phyloP scores from a whole-genome alignment of 2,113 vertebrate species.

The Tetrao urogallus region DNA sequence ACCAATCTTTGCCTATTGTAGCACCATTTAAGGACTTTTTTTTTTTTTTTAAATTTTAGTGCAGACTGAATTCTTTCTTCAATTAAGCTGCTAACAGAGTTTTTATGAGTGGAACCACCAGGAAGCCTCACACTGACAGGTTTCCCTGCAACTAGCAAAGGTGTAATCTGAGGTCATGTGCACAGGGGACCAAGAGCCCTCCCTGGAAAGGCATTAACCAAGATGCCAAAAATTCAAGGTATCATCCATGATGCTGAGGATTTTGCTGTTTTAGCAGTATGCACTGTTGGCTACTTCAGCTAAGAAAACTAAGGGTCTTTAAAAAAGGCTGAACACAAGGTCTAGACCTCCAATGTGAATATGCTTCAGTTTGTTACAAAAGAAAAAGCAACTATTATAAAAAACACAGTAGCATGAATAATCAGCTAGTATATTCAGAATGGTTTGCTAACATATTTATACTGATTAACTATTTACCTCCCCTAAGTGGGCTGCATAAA shows the following conservation, averaged over 20 bases:
- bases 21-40: background rate
- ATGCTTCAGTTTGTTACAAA: background rate
- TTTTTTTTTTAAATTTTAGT: background rate
- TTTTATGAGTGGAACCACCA: background rate
- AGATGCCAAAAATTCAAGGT: background rate
- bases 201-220: background rate
- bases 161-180: accelerated
- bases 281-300: background rate
- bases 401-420: background rate
- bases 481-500: background rate
- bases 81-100: background rate
- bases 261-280: background rate
- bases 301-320: background rate
- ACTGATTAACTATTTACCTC: background rate
- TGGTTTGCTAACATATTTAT: background rate
- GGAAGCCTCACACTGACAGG: background rate
- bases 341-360: background rate
- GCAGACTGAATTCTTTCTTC: background rate
- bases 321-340: background rate
- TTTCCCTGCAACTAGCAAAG: background rate
- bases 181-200: background rate
- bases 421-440: background rate
- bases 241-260: too few species aligned
- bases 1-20: background rate
- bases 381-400: background rate